Percentiles rank a stretch among this genome's conserved stretches.
Conservation (phyloP, 2,113 vertebrate genomes). For the Amblyornis subalaris region DNA sequence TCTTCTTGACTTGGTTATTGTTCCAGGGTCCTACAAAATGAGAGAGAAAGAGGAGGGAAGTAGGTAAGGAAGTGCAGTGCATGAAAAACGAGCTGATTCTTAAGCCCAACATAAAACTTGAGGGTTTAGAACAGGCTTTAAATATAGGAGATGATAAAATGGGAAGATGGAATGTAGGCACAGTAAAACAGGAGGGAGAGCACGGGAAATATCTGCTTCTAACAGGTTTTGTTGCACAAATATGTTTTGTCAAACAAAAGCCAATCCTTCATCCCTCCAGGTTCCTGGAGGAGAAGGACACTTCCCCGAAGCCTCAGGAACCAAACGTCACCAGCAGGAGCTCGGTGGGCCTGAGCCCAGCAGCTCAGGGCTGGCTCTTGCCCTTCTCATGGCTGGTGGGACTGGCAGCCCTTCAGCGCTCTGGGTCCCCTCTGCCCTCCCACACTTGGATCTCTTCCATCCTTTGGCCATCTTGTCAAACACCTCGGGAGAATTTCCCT, state of each 20-base stretch:
- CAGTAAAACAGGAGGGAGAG: neutral
- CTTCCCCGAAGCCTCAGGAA: neutral
- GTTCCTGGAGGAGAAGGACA: neutral
- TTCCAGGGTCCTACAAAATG: neutral
- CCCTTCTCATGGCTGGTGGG: neutral
- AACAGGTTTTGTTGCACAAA: neutral
- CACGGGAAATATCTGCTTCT: neutral
- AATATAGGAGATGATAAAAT: slow-evolving; percentile 2
- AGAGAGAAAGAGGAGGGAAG: neutral
- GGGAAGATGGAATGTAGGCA: neutral
- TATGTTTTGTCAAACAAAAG: neutral
- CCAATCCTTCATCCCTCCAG: neutral
- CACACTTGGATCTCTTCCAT: neutral
- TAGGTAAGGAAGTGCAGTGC: neutral
- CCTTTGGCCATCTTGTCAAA: neutral
- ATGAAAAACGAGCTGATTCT: neutral
- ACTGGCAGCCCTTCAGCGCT: neutral
- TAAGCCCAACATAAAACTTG: neutral
- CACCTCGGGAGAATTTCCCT: neutral
- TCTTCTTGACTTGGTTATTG: neutral
- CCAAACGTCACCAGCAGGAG: neutral
- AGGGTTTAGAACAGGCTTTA: neutral
- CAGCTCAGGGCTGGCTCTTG: neutral
- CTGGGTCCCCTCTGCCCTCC: neutral
- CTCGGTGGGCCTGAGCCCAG: fast-evolving